phyloP scores from a whole-genome alignment of 2,113 vertebrate genomes.

The Danio rerio region GRCz12tu NC_133192.1:59086001-59086500 shows the following conservation, averaged over 20 bases:
- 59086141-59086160: slow-evolving; percentile 68
- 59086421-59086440: too few relatives aligned
- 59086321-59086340: neutral
- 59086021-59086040: slow-evolving; percentile 1
- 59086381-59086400: too few relatives aligned
- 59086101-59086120: slow-evolving; percentile 62
- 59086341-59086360: neutral
- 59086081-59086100: slow-evolving; percentile 66
- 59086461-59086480: too few relatives aligned
- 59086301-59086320: neutral
- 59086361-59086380: too few relatives aligned
- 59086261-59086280: neutral
- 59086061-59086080: slow-evolving; percentile 61
- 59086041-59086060: slow-evolving; percentile 59
- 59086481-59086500: too few relatives aligned
- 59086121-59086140: slow-evolving; percentile 71
- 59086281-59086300: neutral
- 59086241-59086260: neutral
- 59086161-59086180: slow-evolving; percentile 74
- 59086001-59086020: neutral
- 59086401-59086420: too few relatives aligned
- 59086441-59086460: too few relatives aligned
- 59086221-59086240: slow-evolving; percentile 4
- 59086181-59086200: slow-evolving; percentile 50
- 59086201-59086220: slow-evolving; percentile 7